These are phyloP conservation scores for Microctenopoma steveboyesi DNA, from an alignment of 2,797 vertebrate species.

Conservation along the genomic window DNA sequence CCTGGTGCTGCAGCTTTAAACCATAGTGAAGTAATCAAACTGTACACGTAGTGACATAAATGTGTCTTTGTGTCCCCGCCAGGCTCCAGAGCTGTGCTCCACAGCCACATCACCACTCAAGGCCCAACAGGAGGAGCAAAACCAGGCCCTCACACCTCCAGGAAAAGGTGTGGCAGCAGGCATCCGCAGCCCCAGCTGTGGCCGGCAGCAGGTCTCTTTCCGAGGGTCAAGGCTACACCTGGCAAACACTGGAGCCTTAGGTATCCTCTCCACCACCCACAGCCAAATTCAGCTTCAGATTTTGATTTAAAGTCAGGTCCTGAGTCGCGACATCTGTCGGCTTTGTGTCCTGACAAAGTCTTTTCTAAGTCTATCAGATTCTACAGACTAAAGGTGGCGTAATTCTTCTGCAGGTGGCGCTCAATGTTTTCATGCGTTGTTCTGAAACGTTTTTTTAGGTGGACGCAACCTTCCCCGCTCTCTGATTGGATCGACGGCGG, in stretches of 20 bases:
- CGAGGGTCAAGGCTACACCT: slow-evolving; percentile 85
- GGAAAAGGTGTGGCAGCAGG: slow-evolving; percentile 86
- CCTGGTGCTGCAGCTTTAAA: not conserved
- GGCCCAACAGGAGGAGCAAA: slow-evolving; percentile 88
- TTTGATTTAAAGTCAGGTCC: not conserved
- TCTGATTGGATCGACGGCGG: slow-evolving; percentile 82
- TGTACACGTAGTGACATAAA: slow-evolving; percentile 6
- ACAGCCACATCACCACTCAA: slow-evolving; percentile 89
- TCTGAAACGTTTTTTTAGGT: slow-evolving; percentile 42
- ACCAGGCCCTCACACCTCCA: slow-evolving; percentile 86
- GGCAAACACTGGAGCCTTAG: slow-evolving; percentile 79
- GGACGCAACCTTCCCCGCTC: slow-evolving; percentile 89
- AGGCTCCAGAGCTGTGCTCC: slow-evolving; percentile 89
- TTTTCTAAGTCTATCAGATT: too few relatives aligned
- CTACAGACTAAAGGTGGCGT: too few relatives aligned
- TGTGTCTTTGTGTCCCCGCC: slow-evolving; percentile 16
- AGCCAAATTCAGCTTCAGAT: not conserved
- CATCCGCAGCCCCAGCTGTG: slow-evolving; percentile 89
- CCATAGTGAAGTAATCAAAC: not conserved
- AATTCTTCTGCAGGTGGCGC: not conserved
- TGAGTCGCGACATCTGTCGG: not conserved
- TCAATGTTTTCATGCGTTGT: not conserved
- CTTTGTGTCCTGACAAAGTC: not conserved
- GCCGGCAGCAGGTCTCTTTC: slow-evolving; percentile 86
- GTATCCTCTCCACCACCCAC: slow-evolving; percentile 59